Percentiles rank a stretch among this genome's conserved stretches.
Conservation (phyloP, 2,113 vertebrate species). For the Eptesicus fuscus region DNA sequence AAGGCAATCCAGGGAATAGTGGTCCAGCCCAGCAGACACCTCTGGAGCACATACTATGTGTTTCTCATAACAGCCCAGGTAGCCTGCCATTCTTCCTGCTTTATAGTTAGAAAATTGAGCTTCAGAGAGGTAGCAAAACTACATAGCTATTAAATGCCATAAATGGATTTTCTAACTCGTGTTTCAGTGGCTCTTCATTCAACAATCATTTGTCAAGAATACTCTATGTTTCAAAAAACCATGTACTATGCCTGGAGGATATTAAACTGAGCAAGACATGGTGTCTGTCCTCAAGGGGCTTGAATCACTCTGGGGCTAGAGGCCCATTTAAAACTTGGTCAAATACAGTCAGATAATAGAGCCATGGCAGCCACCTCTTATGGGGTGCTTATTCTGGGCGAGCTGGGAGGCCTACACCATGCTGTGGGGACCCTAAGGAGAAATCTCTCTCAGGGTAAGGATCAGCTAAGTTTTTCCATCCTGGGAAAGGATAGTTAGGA, state of each 20-base stretch:
- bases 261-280: not conserved
- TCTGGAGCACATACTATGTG: fast-evolving
- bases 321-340: not conserved
- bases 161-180: not conserved
- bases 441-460: not conserved
- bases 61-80: not conserved
- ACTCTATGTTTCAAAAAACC: not conserved
- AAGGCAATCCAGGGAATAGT: not conserved
- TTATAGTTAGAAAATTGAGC: not conserved
- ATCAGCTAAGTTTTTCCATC: not conserved
- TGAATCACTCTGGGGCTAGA: not conserved
- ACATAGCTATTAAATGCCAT: not conserved
- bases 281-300: not conserved
- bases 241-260: not conserved
- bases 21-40: not conserved
- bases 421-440: not conserved
- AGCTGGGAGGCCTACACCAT: not conserved
- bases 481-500: not conserved
- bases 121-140: not conserved
- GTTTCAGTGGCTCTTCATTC: not conserved
- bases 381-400: not conserved
- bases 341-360: not conserved
- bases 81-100: not conserved
- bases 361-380: not conserved
- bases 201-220: not conserved